Conservation (phyloP, 2,797 vertebrate species). For the Muscicapa comitata region DNA sequence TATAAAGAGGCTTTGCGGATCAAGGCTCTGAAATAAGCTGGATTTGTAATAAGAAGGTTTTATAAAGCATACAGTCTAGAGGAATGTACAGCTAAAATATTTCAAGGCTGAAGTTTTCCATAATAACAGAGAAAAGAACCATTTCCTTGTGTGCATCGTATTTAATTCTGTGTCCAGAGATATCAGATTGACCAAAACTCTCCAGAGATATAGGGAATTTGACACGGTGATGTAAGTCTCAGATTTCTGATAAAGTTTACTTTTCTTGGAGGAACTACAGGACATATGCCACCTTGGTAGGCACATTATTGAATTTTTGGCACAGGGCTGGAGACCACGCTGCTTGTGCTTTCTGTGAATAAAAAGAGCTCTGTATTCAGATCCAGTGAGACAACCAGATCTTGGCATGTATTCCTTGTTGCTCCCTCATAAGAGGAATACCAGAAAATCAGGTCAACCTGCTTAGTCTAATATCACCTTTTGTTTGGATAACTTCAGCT, state of each 20-base stretch:
- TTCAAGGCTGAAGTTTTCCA: not conserved
- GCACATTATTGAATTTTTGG: not conserved
- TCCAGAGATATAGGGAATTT: not conserved
- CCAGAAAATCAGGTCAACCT: not conserved
- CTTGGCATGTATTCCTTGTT: not conserved
- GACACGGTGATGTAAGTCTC: not conserved
- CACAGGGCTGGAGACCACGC: not conserved
- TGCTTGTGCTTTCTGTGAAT: not conserved
- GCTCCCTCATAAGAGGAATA: not conserved
- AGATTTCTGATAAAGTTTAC: not conserved
- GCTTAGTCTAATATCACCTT: not conserved
- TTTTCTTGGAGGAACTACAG: not conserved
- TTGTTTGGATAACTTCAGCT: not conserved
- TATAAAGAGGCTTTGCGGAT: slow-evolving; percentile 47
- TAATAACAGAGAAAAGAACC: not conserved
- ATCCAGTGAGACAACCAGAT: not conserved
- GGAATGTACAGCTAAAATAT: not conserved
- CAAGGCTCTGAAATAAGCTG: slow-evolving; percentile 58
- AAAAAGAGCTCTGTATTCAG: not conserved
- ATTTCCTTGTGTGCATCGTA: not conserved
- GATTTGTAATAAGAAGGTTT: slow-evolving; percentile 58
- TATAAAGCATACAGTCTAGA: slow-evolving; percentile 36
- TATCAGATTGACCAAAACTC: not conserved
- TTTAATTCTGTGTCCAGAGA: not conserved
- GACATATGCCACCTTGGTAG: not conserved